Conservation (phyloP, 2,113 vertebrate genomes). For the Penelope pileata region DNA sequence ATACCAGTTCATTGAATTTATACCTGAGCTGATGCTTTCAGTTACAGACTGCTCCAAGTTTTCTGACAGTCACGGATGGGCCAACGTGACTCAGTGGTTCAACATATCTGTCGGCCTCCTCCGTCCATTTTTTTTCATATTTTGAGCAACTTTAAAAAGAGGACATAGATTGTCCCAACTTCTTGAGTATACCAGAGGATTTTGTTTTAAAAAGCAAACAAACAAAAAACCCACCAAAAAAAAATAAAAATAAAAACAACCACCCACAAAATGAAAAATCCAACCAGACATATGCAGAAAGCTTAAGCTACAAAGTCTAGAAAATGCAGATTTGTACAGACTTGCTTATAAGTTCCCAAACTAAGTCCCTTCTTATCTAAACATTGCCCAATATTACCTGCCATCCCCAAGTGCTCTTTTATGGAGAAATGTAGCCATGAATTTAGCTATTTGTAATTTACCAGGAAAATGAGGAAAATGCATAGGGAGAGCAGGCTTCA, state of each 20-base stretch:
- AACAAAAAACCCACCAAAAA: too few relatives aligned
- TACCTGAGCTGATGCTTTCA: slow-evolving; percentile 28
- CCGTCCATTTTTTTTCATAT: not conserved
- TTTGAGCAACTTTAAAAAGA: not conserved
- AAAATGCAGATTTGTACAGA: not conserved
- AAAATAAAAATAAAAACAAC: not conserved
- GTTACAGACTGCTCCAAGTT: not conserved
- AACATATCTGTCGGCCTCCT: not conserved
- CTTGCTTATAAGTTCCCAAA: not conserved
- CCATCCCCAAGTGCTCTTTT: not conserved
- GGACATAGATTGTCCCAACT: not conserved
- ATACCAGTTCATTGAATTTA: slow-evolving; percentile 15
- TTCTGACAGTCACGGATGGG: not conserved
- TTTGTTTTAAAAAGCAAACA: not conserved
- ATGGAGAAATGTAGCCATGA: not conserved
- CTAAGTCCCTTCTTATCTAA: not conserved
- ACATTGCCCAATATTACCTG: not conserved
- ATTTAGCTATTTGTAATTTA: not conserved
- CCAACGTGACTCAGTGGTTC: not conserved
- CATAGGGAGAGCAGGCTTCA: not conserved
- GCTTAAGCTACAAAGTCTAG: not conserved
- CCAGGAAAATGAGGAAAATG: not conserved
- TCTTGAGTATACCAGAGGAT: not conserved
- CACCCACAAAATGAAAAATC: not conserved
- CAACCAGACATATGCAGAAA: not conserved